Conservation (phyloP, 2,888 invertebrate species). For the Rhagium mordax region DNA sequence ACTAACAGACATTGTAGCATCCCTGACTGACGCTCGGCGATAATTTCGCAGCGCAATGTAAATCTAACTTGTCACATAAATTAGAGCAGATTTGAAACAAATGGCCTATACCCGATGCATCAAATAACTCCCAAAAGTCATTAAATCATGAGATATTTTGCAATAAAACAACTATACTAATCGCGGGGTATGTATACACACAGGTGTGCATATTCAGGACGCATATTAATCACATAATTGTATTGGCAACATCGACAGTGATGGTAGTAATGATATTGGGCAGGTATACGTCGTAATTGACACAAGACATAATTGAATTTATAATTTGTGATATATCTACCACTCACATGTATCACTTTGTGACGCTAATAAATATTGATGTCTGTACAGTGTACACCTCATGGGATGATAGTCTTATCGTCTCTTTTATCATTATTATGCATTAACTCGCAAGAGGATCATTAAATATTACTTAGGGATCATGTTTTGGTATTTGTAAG, state of each 20-base stretch:
- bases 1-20: too few relatives aligned
- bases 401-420: not conserved
- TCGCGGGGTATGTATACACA: not conserved
- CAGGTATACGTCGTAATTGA: not conserved
- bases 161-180: not conserved
- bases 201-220: not conserved
- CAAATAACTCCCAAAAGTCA: not conserved
- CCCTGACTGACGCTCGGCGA: not conserved
- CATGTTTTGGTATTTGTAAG: not conserved
- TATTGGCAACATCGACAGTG: not conserved
- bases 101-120: not conserved
- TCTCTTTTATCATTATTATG: not conserved
- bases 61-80: not conserved
- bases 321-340: not conserved
- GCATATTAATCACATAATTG: slow-evolving; percentile 1
- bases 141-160: not conserved
- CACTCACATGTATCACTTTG: not conserved
- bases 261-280: not conserved
- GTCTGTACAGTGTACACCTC: too few relatives aligned
- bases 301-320: not conserved
- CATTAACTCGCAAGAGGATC: not conserved
- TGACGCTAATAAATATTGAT: not conserved
- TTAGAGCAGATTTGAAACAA: not conserved
- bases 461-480: not conserved
- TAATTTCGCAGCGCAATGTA: not conserved